phyloP scores from a whole-genome alignment of 2,888 invertebrate genomes.

The Clusia tigrina region DNA sequence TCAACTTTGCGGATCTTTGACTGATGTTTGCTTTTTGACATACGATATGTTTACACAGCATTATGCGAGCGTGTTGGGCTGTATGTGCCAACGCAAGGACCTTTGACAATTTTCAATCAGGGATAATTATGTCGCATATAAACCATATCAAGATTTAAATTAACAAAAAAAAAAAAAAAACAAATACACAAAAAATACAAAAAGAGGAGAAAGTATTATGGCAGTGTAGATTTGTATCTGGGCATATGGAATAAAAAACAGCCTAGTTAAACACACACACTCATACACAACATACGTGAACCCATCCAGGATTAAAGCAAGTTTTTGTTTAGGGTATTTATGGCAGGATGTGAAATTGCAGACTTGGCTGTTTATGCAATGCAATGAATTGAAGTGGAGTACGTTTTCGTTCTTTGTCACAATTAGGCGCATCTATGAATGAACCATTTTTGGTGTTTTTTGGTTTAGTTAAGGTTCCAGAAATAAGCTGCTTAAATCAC shows the following conservation, averaged over 20 bases:
- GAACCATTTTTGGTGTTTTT: background rate
- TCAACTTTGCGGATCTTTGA: constrained; percentile 32
- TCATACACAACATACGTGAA: background rate
- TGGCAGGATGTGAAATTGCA: constrained; percentile 7
- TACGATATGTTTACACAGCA: constrained; percentile 41
- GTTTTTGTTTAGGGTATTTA: constrained; percentile 5
- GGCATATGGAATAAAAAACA: too few species aligned
- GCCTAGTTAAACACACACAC: too few species aligned
- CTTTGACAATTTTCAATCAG: constrained; percentile 44
- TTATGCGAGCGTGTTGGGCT: constrained; percentile 10
- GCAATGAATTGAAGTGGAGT: too few species aligned
- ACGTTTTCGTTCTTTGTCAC: too few species aligned
- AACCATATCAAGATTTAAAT: constrained; percentile 46
- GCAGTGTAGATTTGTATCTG: too few species aligned
- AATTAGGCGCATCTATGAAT: too few species aligned
- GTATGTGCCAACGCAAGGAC: constrained; percentile 13
- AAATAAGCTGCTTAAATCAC: background rate
- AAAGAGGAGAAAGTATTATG: too few species aligned
- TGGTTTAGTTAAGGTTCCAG: background rate
- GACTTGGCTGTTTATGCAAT: background rate
- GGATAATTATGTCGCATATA: constrained; percentile 56
- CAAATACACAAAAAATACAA: too few species aligned
- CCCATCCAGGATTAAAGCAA: background rate
- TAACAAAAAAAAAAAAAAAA: background rate
- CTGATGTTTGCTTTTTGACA: constrained; percentile 45